Evolutionary conservation across 2,888 invertebrate species (phyloP), one percentile per base, ranked within the genome.

Genomic region (Altica lythri): DNA sequence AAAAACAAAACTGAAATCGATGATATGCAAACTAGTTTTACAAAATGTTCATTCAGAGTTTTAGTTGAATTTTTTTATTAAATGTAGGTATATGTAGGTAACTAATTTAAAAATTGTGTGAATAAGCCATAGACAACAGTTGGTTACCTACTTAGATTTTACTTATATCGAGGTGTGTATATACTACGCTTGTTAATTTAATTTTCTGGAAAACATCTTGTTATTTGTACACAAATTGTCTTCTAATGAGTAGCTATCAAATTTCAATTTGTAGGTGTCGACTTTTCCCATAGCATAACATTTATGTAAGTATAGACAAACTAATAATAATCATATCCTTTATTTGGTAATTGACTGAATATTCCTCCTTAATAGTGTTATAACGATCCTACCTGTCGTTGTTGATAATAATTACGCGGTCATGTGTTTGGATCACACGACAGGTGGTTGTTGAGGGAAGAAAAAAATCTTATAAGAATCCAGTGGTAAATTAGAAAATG

Each of bases 331-430:
- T 63, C 59, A 58, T 59, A 63, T 59, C 55, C 61, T 61, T 64
- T 63, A 63, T 62, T 64, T 49, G 50, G 60, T 66, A 65, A 66
- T 66, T 66, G 65, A 61, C 47, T 45, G 46, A 55, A 48, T 60
- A 59, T 38, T 13, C 57, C 58, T 61, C 61, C 63, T 61, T 60
- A 62, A 54, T 43, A 52, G 52, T 43, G 22, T 53, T 53, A 47
- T 61, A 61, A 61, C 54, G 54, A 58, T 40, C 30, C 48, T 54
- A 56, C 55, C 61, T 58, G 58, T 56, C 38, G 55, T 50, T 38
- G n/a, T 38, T 10, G 19, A 19, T 42, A 17, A 47, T 55, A 50
- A 53, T 40, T 40, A 52, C 32, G 45, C 17, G 34, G 50, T 58
- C 60, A 53, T 54, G 56, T 58, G 58, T 48, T 51, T 43, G 29